phyloP scores from a whole-genome alignment of 2,797 vertebrate genomes.

The Lutjanus campechanus region DNA sequence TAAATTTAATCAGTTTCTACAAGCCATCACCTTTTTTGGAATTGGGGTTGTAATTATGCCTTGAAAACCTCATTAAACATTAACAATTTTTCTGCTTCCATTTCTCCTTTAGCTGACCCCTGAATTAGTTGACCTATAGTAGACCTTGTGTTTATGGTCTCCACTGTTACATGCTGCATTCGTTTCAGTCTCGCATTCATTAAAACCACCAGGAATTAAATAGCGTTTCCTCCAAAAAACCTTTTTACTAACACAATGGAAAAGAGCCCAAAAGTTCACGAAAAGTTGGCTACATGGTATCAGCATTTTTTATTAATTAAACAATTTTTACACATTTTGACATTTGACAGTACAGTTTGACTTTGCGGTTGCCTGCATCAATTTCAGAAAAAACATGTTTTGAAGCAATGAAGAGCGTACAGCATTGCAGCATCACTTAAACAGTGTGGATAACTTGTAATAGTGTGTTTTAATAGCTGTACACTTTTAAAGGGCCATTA shows the following conservation, averaged over 20 bases:
- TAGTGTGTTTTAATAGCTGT: slow-evolving; percentile 10
- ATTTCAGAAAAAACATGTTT: slow-evolving; percentile 18
- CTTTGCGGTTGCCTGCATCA: background rate
- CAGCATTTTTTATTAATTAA: slow-evolving; percentile 45
- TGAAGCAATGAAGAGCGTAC: slow-evolving; percentile 14
- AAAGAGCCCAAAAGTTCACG: background rate
- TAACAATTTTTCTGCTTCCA: too few species aligned
- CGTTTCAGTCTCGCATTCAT: background rate
- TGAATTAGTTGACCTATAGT: too few species aligned
- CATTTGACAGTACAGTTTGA: slow-evolving; percentile 25
- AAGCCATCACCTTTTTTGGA: too few species aligned
- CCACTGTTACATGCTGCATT: too few species aligned
- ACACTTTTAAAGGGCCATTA: slow-evolving; percentile 6
- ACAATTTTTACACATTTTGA: slow-evolving; percentile 23
- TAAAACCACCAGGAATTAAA: too few species aligned
- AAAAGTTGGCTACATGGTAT: slow-evolving; percentile 16
- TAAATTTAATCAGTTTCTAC: too few species aligned
- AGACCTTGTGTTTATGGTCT: too few species aligned
- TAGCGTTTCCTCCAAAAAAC: background rate
- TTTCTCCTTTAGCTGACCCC: too few species aligned
- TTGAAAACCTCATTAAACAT: too few species aligned
- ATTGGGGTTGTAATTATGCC: too few species aligned
- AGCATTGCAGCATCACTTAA: background rate
- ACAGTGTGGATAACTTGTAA: background rate
- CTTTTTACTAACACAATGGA: background rate